Conservation (phyloP, 1,140 invertebrate genomes). For the Aphelenchoides fujianensis region DNA sequence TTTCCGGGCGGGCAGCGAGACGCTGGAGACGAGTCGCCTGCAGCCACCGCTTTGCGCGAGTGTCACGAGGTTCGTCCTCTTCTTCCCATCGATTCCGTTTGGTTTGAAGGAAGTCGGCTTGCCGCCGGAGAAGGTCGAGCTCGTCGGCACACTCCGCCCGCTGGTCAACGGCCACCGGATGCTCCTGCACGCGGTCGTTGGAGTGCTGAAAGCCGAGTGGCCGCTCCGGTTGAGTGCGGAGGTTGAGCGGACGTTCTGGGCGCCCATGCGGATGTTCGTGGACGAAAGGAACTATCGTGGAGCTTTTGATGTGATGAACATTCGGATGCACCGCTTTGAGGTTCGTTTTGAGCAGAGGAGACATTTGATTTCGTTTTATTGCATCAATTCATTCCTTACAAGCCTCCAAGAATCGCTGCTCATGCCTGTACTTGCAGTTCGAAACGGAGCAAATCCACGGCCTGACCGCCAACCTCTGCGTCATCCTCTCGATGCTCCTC, state of each 20-base stretch:
- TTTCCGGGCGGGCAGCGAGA: constrained; percentile 14
- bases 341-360: background rate
- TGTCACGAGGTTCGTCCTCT: background rate
- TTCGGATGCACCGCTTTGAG: constrained; percentile 1
- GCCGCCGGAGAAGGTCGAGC: background rate
- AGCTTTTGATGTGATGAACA: background rate
- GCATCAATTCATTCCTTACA: too few relatives aligned
- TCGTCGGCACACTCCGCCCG: background rate
- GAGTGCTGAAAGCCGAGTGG: background rate
- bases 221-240: background rate
- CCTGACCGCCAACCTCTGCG: background rate
- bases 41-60: background rate
- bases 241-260: background rate
- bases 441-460: background rate
- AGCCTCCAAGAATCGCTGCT: background rate
- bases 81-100: background rate
- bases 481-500: background rate
- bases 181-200: background rate
- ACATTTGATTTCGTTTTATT: too few relatives aligned
- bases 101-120: background rate
- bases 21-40: background rate
- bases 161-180: background rate
- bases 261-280: background rate
- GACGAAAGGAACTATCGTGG: background rate
- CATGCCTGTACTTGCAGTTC: background rate